phyloP scores from a whole-genome alignment of 2,113 vertebrate genomes.

The Tachysurus vachellii region DNA sequence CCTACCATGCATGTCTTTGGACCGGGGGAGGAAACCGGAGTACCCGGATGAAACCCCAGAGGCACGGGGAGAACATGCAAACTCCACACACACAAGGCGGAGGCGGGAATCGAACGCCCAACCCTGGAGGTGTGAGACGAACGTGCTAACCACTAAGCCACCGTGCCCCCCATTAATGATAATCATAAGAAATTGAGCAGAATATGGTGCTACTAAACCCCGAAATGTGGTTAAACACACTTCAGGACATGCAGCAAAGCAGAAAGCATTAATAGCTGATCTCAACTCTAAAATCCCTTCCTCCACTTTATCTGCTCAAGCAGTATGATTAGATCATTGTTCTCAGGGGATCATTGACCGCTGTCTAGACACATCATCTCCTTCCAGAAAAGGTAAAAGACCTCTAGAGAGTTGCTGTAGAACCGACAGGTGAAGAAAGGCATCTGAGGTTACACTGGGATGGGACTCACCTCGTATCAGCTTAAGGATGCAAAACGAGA shows the following conservation, averaged over 20 bases:
- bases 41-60: too few species aligned
- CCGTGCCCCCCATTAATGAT: too few species aligned
- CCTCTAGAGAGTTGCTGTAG: not conserved
- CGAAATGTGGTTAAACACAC: not conserved
- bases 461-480: not conserved
- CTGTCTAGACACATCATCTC: constrained; percentile 25
- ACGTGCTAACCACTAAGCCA: too few species aligned
- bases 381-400: not conserved
- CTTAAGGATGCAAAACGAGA: not conserved
- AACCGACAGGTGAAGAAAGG: not conserved
- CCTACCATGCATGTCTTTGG: too few species aligned
- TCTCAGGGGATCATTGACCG: constrained; percentile 3
- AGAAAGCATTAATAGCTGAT: not conserved
- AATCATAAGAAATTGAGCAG: not conserved
- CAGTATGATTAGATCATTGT: constrained; percentile 16
- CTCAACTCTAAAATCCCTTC: not conserved
- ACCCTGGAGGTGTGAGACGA: too few species aligned
- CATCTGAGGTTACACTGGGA: not conserved
- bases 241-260: not conserved
- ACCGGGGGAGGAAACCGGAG: too few species aligned
- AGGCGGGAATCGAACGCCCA: too few species aligned
- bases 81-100: too few species aligned
- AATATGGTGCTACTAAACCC: not conserved
- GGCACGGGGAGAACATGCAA: too few species aligned
- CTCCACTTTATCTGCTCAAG: constrained; percentile 2